Evolutionary conservation across 2,113 vertebrate species (phyloP).

Genomic region (Hemicordylus capensis): DNA sequence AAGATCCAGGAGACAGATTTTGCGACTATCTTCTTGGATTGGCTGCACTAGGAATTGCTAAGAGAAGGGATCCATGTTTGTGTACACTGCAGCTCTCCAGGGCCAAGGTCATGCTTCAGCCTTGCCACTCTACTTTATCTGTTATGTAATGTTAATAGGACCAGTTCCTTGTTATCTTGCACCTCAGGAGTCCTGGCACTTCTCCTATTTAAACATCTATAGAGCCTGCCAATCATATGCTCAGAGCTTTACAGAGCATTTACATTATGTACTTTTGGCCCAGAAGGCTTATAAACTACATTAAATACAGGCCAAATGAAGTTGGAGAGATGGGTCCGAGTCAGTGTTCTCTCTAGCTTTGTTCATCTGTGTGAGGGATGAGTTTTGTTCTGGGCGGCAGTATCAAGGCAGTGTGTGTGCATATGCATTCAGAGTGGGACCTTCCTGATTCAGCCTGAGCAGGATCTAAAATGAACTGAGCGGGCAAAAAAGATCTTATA

Average conservation of each 20-base stretch:
- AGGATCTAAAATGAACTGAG: no score
- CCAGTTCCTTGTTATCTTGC: neutral
- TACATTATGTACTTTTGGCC: neutral
- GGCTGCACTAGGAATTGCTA: neutral
- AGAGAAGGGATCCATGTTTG: neutral
- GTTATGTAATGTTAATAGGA: neutral
- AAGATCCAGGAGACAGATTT: neutral
- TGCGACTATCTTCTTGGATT: neutral
- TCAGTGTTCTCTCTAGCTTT: no score
- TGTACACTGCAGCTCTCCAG: neutral
- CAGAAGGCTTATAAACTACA: neutral
- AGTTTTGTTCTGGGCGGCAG: no score
- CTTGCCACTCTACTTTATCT: conserved; percentile 10
- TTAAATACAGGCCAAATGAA: neutral
- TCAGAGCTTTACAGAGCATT: neutral
- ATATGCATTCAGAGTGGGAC: no score
- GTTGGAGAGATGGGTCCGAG: no score
- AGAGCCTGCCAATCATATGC: neutral
- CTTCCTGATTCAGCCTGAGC: no score
- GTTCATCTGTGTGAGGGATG: no score
- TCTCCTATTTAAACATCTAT: neutral
- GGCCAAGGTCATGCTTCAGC: neutral
- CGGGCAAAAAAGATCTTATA: no score
- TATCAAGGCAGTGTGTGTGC: no score
- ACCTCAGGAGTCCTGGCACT: neutral